These are phyloP conservation scores for Leptobrachium leishanense DNA, from an alignment of 2,113 vertebrate genomes.

Conservation along the genomic window DNA sequence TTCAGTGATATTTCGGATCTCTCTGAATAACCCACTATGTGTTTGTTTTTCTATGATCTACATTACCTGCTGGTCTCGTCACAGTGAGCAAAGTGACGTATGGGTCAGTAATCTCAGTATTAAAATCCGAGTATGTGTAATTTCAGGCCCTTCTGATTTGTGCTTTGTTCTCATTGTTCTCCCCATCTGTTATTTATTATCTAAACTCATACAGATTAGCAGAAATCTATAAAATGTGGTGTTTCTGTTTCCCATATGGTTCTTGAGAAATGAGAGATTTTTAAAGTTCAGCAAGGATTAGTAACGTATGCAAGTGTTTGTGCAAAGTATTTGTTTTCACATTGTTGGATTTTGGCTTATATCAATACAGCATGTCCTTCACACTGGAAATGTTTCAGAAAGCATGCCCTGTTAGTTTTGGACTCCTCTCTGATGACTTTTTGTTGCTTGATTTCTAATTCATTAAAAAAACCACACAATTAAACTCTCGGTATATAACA, in stretches of 20 bases:
- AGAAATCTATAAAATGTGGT: not conserved
- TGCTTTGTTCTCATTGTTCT: not conserved
- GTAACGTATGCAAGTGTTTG: not conserved
- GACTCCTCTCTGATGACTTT: no score
- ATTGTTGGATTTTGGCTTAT: not conserved
- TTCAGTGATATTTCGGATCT: no score
- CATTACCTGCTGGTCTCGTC: no score
- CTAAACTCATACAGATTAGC: not conserved
- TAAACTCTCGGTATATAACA: no score
- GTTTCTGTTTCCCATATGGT: slow-evolving; percentile 26
- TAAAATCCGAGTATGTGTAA: no score
- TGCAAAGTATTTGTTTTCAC: not conserved
- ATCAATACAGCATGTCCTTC: not conserved
- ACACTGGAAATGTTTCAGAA: not conserved
- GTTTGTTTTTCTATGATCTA: no score
- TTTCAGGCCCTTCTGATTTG: not conserved
- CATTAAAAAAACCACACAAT: no score
- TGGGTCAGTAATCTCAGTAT: no score
- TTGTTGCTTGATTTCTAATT: not conserved
- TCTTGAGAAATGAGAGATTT: not conserved
- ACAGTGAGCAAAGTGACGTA: no score
- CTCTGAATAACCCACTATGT: no score
- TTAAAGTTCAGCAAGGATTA: slow-evolving; percentile 35
- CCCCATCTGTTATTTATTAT: slow-evolving; percentile 16
- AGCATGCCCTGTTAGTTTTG: not conserved